Evolutionary conservation across 2,113 vertebrate genomes (phyloP).

Genomic region (Odontesthes bonariensis): DNA sequence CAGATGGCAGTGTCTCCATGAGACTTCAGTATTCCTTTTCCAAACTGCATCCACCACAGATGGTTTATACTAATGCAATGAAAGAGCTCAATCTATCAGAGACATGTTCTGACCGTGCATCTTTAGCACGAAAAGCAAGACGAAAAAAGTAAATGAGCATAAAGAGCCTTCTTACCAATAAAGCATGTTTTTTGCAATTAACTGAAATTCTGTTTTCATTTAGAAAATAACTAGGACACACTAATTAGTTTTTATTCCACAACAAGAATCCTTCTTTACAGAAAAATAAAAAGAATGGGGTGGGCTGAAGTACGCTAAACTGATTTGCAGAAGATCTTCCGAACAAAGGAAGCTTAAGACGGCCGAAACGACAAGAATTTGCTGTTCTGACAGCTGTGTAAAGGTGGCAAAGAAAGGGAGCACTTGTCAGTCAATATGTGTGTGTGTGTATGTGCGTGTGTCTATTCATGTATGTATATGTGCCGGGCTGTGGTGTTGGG

Average conservation of each 20-base stretch:
- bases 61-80: slow-evolving; percentile 6
- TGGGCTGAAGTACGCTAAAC: not conserved
- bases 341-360: slow-evolving; percentile 28
- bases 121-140: too few relatives aligned
- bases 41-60: not conserved
- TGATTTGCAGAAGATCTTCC: not conserved
- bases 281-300: not conserved
- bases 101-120: not conserved
- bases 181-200: not conserved
- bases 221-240: not conserved
- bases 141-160: slow-evolving; percentile 2
- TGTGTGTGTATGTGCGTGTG: slow-evolving; percentile 2
- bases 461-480: slow-evolving; percentile 29
- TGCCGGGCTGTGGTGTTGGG: slow-evolving; percentile 58
- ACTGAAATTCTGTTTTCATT: not conserved
- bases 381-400: slow-evolving; percentile 60
- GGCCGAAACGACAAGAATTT: slow-evolving; percentile 31
- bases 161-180: not conserved
- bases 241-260: not conserved
- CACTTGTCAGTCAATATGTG: slow-evolving; percentile 38
- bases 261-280: not conserved
- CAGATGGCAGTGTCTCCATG: slow-evolving; percentile 76
- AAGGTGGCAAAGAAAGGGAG: slow-evolving; percentile 49
- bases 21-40: slow-evolving; percentile 16
- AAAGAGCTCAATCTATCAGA: slow-evolving; percentile 15